phyloP scores from a whole-genome alignment of 2,113 vertebrate genomes.

The Ascaphus truei region DNA sequence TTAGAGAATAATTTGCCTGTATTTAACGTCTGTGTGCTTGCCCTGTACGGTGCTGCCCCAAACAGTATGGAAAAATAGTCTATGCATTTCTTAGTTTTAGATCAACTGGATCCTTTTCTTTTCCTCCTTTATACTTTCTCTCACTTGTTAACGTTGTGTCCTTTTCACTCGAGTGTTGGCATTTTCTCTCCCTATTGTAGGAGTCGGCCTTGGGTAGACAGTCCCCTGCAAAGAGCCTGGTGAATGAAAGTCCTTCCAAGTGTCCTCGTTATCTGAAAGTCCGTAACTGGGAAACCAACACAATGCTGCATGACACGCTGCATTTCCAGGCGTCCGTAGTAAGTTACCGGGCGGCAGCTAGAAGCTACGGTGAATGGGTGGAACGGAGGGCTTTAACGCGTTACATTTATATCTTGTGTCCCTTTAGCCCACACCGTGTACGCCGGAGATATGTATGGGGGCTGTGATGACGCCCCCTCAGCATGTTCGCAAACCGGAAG shows the following conservation, averaged over 20 bases:
- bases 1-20: no score
- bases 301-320: constrained; percentile 77
- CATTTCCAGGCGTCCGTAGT: constrained; percentile 83
- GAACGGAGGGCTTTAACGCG: no score
- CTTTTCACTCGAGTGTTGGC: no score
- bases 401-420: background rate
- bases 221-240: constrained; percentile 72
- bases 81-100: fast-evolving
- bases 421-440: constrained; percentile 76
- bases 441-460: constrained; percentile 80
- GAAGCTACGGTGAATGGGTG: no score
- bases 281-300: constrained; percentile 90
- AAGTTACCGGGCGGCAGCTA: no score
- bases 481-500: constrained; percentile 71
- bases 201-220: constrained; percentile 50
- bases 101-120: background rate
- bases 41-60: background rate
- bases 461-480: constrained; percentile 81
- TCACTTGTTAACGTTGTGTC: background rate
- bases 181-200: constrained; percentile 48
- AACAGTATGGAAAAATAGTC: no score
- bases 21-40: no score
- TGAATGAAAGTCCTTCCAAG: constrained; percentile 88
- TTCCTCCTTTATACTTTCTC: no score
- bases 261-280: constrained; percentile 89